Conservation (phyloP, 2,888 invertebrate species). For the Thera obeliscata region DNA sequence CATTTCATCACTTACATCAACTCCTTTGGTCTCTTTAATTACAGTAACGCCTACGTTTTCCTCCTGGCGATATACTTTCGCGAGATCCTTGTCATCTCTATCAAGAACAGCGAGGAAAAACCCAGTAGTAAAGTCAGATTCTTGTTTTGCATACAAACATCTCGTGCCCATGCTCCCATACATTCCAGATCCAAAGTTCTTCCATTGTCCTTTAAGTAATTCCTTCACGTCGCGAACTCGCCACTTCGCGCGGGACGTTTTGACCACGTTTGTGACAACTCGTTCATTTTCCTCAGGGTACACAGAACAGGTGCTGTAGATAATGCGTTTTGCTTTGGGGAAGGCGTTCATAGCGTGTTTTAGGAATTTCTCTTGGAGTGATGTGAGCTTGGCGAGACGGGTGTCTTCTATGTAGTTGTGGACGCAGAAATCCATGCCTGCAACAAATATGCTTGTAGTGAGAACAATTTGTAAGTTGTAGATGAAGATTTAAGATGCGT, state of each 20-base stretch:
- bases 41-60: conserved; percentile 32
- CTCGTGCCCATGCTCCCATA: conserved; percentile 87
- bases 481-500: too few species aligned
- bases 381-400: conserved; percentile 87
- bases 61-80: conserved; percentile 47
- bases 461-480: background rate
- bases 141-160: conserved; percentile 91
- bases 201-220: conserved; percentile 87
- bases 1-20: conserved; percentile 3
- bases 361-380: conserved; percentile 92
- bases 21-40: conserved; percentile 9
- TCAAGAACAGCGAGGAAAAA: conserved; percentile 98
- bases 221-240: conserved; percentile 86
- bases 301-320: conserved; percentile 98
- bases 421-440: conserved; percentile 73
- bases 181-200: conserved; percentile 86
- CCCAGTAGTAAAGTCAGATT: conserved; percentile 93
- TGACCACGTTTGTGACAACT: conserved; percentile 90
- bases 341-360: conserved; percentile 93
- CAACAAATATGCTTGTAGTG: background rate
- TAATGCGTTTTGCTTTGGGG: conserved; percentile 92
- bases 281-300: conserved; percentile 96
- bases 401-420: conserved; percentile 74
- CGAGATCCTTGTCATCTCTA: conserved; percentile 76
- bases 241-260: conserved; percentile 82